phyloP scores from a whole-genome alignment of 2,113 vertebrate genomes.

The Danio rerio region GRCz12tu NC_133184.1:31738501-31739000 shows the following conservation, averaged over 20 bases:
- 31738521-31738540: neutral
- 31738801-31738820: neutral
- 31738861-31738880: no score
- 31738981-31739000: no score
- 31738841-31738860: neutral
- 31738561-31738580: neutral
- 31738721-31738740: neutral
- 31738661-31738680: neutral
- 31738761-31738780: neutral
- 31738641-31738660: neutral
- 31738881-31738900: no score
- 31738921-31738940: no score
- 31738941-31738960: no score
- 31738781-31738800: neutral
- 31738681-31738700: neutral
- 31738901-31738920: no score
- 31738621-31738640: neutral
- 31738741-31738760: neutral
- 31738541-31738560: conserved; percentile 11
- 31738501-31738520: conserved; percentile 18
- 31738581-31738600: neutral
- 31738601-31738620: neutral
- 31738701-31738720: neutral
- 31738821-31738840: neutral
- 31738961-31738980: no score